Base-by-base conservation (phyloP, 2,797 vertebrate genomes). In the Sus cebifrons region DNA sequence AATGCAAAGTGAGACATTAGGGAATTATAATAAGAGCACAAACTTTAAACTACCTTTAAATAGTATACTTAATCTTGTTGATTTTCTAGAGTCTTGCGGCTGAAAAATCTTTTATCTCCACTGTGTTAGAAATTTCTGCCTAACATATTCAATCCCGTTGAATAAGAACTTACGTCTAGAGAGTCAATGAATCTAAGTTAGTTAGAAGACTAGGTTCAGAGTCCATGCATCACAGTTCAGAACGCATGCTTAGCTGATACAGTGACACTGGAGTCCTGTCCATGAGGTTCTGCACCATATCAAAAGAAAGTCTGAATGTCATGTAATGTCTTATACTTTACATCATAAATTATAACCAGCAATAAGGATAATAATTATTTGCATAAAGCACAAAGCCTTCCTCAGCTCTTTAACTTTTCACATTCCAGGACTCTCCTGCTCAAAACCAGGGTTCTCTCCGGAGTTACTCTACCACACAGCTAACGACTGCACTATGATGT, bases 251-350 rank as follows among this genome's bases (percentile, higher is more conserved):
- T 29, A n/a, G 32, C 18, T 52, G 29, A 79, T 68, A 58, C 16
- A 49, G 78, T 62, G 82, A 82, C 56, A 81, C 15, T 54, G 13
- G 15, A 86, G 40, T 89, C 44, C 14, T 56, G 44, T 27, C 96
- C 36, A 77, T 3, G 78, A 82, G 56, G 11, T 65, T 85, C 74
- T 91, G 18, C 68, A 71, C 10, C 4, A 64, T n/a, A 92, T 68
- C 54, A 81, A 96, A 93, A 77, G 16, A 74, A 96, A 54, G 21
- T 91, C 29, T 89, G 44, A 89, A 62, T 81, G 60, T 67, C 14
- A 44, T 68, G 1, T 25, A 81, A 36, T 40, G 6, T 70, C 77
- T 95, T 96, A 23, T 92, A 78, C 13, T 60, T 84, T 16, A 20
- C 67, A 54, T 70, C 40, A 85, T 89, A 84, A 90, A 65, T 90